Evolutionary conservation across 2,888 invertebrate genomes (phyloP).

Genomic region (Lacanobia oleracea): DNA sequence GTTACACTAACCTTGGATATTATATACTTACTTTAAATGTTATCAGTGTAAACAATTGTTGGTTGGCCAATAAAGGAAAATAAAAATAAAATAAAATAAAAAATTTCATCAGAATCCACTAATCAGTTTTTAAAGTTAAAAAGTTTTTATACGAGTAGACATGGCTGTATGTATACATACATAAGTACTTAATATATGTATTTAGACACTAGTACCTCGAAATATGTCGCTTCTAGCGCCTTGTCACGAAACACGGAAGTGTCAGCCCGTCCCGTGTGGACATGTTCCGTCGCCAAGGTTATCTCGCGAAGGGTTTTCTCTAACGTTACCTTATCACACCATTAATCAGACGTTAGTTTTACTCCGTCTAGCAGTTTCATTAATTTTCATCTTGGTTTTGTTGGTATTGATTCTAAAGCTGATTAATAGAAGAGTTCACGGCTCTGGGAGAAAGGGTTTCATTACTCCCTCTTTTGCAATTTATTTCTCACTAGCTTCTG

Average conservation of each 20-base stretch:
- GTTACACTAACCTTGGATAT: too few relatives aligned
- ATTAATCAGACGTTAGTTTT: slow-evolving; percentile 45
- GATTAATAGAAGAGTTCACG: slow-evolving; percentile 16
- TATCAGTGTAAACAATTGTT: too few relatives aligned
- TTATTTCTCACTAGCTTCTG: too few relatives aligned
- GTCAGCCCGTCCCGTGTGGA: background rate
- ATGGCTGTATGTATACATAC: too few relatives aligned
- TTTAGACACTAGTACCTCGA: background rate
- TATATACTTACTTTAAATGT: too few relatives aligned
- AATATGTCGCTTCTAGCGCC: slow-evolving; percentile 3
- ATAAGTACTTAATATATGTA: background rate
- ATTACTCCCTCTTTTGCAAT: too few relatives aligned
- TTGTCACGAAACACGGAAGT: slow-evolving; percentile 17
- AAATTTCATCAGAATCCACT: too few relatives aligned
- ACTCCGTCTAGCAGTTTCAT: slow-evolving; percentile 34
- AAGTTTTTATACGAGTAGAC: too few relatives aligned
- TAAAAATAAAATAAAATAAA: too few relatives aligned
- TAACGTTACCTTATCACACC: slow-evolving; percentile 10
- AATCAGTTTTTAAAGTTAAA: too few relatives aligned
- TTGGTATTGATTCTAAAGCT: slow-evolving; percentile 38
- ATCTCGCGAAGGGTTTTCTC: background rate
- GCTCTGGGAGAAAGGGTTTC: background rate
- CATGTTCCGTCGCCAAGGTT: slow-evolving; percentile 12
- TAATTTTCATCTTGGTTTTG: slow-evolving; percentile 47
- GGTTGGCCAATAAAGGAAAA: too few relatives aligned